Evolutionary conservation across 2,888 invertebrate genomes (phyloP).

Genomic region (Flabesymbios commensalis): DNA sequence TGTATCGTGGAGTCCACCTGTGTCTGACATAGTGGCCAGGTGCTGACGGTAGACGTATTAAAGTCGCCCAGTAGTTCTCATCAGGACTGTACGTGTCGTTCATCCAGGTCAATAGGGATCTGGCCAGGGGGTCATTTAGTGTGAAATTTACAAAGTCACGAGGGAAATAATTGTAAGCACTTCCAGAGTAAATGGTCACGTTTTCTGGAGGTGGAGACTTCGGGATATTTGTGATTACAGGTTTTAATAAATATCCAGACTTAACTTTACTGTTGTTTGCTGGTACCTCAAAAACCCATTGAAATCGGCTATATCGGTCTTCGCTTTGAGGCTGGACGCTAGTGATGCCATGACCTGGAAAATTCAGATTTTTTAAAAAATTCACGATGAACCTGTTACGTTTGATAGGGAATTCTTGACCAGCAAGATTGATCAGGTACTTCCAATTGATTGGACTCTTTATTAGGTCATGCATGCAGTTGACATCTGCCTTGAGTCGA

Average conservation of each 20-base stretch:
- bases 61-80: slow-evolving; percentile 50
- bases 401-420: slow-evolving; percentile 47
- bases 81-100: slow-evolving; percentile 46
- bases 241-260: not conserved
- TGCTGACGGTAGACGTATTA: slow-evolving; percentile 41
- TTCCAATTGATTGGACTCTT: slow-evolving; percentile 12
- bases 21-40: slow-evolving; percentile 40
- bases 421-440: slow-evolving; percentile 51
- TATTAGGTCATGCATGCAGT: slow-evolving; percentile 25
- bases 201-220: slow-evolving; percentile 36
- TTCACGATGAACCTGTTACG: slow-evolving; percentile 48
- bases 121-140: slow-evolving; percentile 31
- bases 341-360: too few relatives aligned
- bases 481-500: slow-evolving; percentile 27
- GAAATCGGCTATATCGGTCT: not conserved
- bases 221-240: slow-evolving; percentile 22
- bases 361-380: slow-evolving; percentile 41
- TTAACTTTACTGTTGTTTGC: too few relatives aligned
- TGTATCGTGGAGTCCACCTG: slow-evolving; percentile 15
- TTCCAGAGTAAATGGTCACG: slow-evolving; percentile 43
- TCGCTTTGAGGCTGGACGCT: slow-evolving; percentile 40
- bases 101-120: slow-evolving; percentile 42
- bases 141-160: slow-evolving; percentile 43
- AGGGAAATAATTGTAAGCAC: slow-evolving; percentile 45
- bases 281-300: not conserved